Evolutionary conservation across 2,113 vertebrate species (phyloP), one percentile per base, ranked within the genome.

Genomic region (Oenanthe melanoleuca): DNA sequence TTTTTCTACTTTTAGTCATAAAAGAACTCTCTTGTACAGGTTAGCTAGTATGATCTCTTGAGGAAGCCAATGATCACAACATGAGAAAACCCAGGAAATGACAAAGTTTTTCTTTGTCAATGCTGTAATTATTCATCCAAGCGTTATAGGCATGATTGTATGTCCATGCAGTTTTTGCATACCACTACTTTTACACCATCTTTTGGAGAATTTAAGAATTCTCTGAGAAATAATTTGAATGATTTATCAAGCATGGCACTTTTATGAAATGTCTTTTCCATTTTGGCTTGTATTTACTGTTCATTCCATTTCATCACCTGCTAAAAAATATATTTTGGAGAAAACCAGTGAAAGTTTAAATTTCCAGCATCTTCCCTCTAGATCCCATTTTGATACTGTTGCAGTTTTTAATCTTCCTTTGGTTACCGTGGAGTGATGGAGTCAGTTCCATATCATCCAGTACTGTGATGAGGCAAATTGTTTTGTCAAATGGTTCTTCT

Each of bases 101-200:
- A 53, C 56, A 73, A 69, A 84, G 20, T 22, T 77, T 7, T 57
- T 83, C 23, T 73, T n/a, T 40, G n/a, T 15, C 42, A 74, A 2
- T 78, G 25, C 11, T 57, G 23, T 61, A 45, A 45, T 79, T 89
- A 66, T 40, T 79, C 59, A 53, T n/a, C 65, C 49, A 70, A 33
- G 7, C 18, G 47, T 72, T 47, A 52, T 2, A 82, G 74, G 10
- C 14, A 15, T 57, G 21, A 31, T 4, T 92, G 53, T 82, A 28
- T 95, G 80, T 87, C 57, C 80, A 75, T 42, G 40, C 34, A 59
- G 53, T 91, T 93, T 93, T 82, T 86, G 77, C 64, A 87, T 89
- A 47, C 40, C 59, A 44, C 86, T 90, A 12, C 88, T 89, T 93
- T 33, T 44, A 65, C 80, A 34, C 44, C 6, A 5, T 20, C 67